Evolutionary conservation across 2,888 invertebrate species (phyloP), one percentile per base, ranked within the genome.

Genomic region (Amiota minor): DNA sequence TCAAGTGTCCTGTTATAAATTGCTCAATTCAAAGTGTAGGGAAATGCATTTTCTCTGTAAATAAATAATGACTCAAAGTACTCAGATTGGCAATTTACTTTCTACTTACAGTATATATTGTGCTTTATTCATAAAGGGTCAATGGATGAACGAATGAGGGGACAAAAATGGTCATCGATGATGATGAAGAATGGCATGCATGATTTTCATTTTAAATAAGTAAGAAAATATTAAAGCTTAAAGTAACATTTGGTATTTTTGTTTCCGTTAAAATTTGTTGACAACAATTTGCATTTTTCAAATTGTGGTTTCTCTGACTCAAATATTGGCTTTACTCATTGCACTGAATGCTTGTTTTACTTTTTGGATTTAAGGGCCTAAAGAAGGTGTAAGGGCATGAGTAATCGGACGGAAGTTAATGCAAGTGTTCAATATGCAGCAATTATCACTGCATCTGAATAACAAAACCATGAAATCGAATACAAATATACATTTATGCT

Each of bases 1-100:
- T 85, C 80, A 85, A 83, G 84, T 84, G 85, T 74, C 79, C 86
- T 76, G 85, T 84, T 86, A 85, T 84, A 84, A 84, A 84, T 86
- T 85, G 86, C 79, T 84, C 81, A 83, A 79, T 79, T 79, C 77
- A 79, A 78, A 76, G 79, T 82, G 78, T 79, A 78, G 80, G 83
- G 80, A 82, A 86, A 80, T 85, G 84, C 85, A 86, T 80, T 86
- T 84, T 79, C 79, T 80, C 76, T 79, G 79, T 85, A 85, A 84
- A 86, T 84, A 84, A 84, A 84, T 84, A 84, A 84, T 86, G 84
- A 80, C 77, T 73, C 72, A 78, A 76, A 80, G 80, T 77, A 76
- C 79, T 78, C 75, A 49, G 50, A 73, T 70, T 62, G 62, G 23
- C 61, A 62, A 71, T 71, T 62, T 71, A 62, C 47, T 61, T 16